Evolutionary conservation across 2,797 vertebrate genomes (phyloP), one percentile per base, ranked within the genome.

Genomic region (Lacerta agilis): DNA sequence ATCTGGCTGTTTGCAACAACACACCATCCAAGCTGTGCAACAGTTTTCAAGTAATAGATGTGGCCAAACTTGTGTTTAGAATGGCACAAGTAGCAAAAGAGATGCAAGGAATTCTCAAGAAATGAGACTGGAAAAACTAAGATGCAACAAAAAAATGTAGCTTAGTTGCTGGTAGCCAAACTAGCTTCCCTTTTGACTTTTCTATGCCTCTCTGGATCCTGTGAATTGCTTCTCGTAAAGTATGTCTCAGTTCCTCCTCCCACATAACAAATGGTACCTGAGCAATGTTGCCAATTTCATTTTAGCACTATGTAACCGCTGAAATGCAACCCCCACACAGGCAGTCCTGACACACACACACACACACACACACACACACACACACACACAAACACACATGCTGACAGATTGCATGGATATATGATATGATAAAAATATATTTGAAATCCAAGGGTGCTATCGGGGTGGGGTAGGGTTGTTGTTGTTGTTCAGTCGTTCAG

Each of bases 261-360:
- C 58, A 86, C 88, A 89, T 67, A 86, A 76, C 88, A 86, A 89
- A 86, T 86, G 83, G 78, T 75, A 89, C 43, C 88, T 85, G 78
- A 78, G 27, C 71, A 76, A 41, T 58, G 61, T 25, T 81, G 83
- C 79, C 58, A 81, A 78, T n/a, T 85, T 85, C 81, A 75, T 89
- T 89, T 89, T 82, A 85, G 85, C 83, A 69, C 88, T 69, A 33
- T 76, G 78, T 82, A 86, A 86, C 79, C 11, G 43, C 38, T 82
- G 76, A 86, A 55, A 77, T 77, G 10, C 83, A 85, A 85, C 77
- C 78, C 72, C 81, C 83, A 85, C 41, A 76, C 36, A 82, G 71
- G 61, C 83, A 86, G 71, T n/a, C 61, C 61, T 86, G 45, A 89
- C 33, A 33, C 33, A 33, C 33, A 33, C 33, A 33, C 33, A 33